phyloP scores from a whole-genome alignment of 2,888 invertebrate genomes.

The Folsomia candida region DNA sequence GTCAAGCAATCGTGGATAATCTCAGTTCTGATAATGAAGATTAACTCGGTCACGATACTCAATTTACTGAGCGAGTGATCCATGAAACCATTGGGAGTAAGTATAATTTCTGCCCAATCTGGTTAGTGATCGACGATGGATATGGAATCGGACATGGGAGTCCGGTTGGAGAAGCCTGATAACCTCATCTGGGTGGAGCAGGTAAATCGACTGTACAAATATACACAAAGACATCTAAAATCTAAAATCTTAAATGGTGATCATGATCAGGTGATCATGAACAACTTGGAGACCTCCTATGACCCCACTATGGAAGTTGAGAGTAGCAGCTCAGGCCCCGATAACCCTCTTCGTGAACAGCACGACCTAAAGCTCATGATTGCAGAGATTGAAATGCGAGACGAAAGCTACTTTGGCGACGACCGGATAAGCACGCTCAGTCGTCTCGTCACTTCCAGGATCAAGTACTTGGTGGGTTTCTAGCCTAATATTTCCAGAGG shows the following conservation, averaged over 20 bases:
- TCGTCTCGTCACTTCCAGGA: conserved; percentile 32
- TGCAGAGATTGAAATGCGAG: conserved; percentile 36
- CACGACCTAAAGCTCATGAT: conserved; percentile 26
- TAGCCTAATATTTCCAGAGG: neutral
- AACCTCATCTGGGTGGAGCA: neutral
- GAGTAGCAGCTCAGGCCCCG: neutral
- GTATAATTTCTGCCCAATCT: too few relatives aligned
- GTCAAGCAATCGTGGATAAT: too few relatives aligned
- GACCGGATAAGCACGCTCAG: conserved; percentile 29
- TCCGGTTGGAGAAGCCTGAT: neutral
- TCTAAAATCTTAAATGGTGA: too few relatives aligned
- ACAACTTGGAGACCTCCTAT: neutral
- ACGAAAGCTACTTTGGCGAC: conserved; percentile 35
- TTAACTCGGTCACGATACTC: too few relatives aligned
- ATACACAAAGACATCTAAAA: too few relatives aligned
- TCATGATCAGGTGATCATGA: neutral
- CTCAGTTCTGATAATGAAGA: too few relatives aligned
- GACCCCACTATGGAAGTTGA: neutral
- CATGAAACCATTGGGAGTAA: too few relatives aligned
- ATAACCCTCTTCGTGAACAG: neutral
- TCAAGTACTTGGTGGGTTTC: conserved; percentile 31
- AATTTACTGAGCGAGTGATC: too few relatives aligned
- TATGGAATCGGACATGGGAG: neutral
- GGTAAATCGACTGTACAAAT: too few relatives aligned
- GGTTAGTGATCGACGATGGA: neutral